Percentiles rank a stretch among this genome's conserved stretches.
These are phyloP conservation scores for Diceros bicornis DNA, from an alignment of 2,797 vertebrate species.

Conservation along the genomic window DNA sequence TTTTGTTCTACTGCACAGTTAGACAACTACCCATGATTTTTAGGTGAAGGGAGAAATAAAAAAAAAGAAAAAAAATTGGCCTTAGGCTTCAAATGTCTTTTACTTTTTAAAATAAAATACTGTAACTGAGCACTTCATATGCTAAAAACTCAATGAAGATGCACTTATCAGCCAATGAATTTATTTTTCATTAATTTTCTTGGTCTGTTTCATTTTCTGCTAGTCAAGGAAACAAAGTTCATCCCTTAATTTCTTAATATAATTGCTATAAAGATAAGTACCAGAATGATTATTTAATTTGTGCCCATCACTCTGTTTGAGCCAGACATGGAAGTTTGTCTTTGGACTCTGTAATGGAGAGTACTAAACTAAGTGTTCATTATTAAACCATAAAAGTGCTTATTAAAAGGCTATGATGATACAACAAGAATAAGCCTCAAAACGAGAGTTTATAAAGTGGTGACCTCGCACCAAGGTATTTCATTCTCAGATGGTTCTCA, in stretches of 20 bases:
- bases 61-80: background rate
- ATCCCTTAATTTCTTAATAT: background rate
- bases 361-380: background rate
- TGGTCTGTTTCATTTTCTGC: background rate
- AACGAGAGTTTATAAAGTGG: background rate
- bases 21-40: background rate
- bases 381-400: background rate
- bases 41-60: background rate
- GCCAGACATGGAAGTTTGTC: background rate
- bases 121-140: background rate
- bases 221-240: background rate
- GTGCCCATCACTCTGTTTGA: background rate
- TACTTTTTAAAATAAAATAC: background rate
- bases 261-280: background rate
- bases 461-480: background rate
- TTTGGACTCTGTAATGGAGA: background rate
- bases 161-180: background rate
- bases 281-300: background rate
- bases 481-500: background rate
- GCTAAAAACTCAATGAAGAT: background rate
- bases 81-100: background rate
- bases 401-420: background rate
- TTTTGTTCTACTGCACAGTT: background rate
- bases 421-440: background rate
- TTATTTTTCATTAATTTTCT: constrained; percentile 27